Conservation (phyloP, 2,888 invertebrate genomes). For the Lochmaea crataegi region DNA sequence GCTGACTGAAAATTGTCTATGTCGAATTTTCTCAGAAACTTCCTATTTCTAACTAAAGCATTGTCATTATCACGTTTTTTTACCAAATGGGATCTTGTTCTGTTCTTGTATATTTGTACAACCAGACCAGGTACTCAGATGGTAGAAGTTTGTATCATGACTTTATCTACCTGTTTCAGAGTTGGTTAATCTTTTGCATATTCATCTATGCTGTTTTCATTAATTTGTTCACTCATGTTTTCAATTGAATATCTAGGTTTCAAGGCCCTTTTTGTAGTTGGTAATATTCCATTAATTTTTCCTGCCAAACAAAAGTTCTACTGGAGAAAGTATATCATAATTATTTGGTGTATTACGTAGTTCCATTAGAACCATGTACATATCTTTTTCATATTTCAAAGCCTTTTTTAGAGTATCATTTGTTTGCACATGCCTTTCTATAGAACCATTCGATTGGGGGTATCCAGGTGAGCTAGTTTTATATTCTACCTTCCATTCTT, state of each 20-base stretch:
- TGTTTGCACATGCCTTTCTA: background rate
- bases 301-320: no score
- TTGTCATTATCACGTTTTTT: background rate
- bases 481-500: background rate
- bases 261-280: no score
- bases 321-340: no score
- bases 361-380: background rate
- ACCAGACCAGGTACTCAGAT: background rate
- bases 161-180: background rate
- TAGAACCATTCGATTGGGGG: background rate
- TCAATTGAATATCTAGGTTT: no score
- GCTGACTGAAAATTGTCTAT: background rate
- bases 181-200: no score
- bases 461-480: background rate
- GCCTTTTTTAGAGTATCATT: background rate
- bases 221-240: no score
- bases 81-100: background rate
- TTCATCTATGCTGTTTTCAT: no score
- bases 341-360: no score
- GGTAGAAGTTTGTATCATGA: background rate
- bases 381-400: background rate
- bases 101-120: background rate
- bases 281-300: no score
- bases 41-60: background rate
- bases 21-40: background rate